Conservation (phyloP, 2,797 vertebrate genomes). For the Erithacus rubecula region DNA sequence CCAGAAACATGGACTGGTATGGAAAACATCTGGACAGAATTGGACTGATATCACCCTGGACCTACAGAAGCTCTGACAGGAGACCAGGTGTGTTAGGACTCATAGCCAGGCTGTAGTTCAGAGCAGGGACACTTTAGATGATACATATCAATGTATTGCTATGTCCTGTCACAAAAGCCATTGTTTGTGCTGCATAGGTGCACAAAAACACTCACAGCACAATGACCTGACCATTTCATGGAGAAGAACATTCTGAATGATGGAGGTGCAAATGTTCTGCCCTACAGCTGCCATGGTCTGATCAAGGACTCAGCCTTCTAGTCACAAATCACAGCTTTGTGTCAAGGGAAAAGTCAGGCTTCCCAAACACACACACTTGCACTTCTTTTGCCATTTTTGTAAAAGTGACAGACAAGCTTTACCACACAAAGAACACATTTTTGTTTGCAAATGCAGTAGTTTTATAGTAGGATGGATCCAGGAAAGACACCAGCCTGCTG, state of each 20-base stretch:
- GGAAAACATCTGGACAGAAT: not conserved
- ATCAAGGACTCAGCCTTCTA: not conserved
- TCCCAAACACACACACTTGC: not conserved
- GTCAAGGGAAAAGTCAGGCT: not conserved
- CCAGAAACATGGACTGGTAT: not conserved
- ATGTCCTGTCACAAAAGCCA: not conserved
- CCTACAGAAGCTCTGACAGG: not conserved
- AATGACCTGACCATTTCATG: not conserved
- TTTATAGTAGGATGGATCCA: not conserved
- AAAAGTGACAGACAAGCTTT: not conserved
- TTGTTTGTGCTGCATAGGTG: not conserved
- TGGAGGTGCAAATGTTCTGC: not conserved
- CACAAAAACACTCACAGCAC: not conserved
- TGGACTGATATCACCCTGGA: not conserved
- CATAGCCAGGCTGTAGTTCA: not conserved
- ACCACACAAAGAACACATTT: accelerated
- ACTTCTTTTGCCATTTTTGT: not conserved
- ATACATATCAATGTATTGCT: not conserved
- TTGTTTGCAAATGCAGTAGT: not conserved
- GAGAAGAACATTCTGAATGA: not conserved
- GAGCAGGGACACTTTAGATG: not conserved
- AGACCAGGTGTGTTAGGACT: not conserved
- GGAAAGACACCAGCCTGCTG: not conserved
- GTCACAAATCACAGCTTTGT: not conserved
- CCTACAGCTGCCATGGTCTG: not conserved